Conservation (phyloP, 2,797 vertebrate genomes). For the Molossus alvarezi region DNA sequence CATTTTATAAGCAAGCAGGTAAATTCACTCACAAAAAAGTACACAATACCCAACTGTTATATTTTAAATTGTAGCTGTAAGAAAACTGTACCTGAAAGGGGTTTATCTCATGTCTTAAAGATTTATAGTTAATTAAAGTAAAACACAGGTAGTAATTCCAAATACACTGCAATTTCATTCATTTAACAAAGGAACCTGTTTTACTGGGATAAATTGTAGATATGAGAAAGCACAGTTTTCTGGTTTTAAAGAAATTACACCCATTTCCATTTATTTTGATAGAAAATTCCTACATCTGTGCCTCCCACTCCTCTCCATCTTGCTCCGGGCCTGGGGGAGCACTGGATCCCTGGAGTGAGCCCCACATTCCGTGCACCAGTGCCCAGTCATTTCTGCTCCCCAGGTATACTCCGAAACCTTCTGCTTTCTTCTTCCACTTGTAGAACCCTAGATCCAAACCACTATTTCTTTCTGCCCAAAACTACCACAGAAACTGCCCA, state of each 20-base stretch:
- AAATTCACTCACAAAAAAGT: constrained; percentile 68
- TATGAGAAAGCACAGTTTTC: constrained; percentile 35
- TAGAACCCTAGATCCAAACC: neutral
- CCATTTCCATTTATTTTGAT: constrained; percentile 53
- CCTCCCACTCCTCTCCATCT: neutral
- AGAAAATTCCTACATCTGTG: neutral
- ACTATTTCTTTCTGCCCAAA: neutral
- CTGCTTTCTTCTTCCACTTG: neutral
- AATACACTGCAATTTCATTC: constrained; percentile 73
- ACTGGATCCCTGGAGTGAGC: neutral
- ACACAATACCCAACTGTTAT: constrained; percentile 75
- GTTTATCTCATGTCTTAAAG: constrained; percentile 82
- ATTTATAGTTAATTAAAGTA: constrained; percentile 86
- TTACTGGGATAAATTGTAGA: constrained; percentile 72
- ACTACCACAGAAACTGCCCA: neutral
- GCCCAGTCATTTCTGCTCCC: neutral
- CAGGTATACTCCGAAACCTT: neutral
- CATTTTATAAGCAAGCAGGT: constrained; percentile 66
- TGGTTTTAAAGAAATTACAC: constrained; percentile 64
- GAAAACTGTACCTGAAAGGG: constrained; percentile 72
- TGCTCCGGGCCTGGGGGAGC: no score
- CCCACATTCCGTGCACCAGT: no score
- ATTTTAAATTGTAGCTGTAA: constrained; percentile 82
- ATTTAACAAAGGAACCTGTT: constrained; percentile 80
- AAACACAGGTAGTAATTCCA: constrained; percentile 80